phyloP scores from a whole-genome alignment of 1,140 invertebrate genomes.

The Brachionus rotundiformis region DNA sequence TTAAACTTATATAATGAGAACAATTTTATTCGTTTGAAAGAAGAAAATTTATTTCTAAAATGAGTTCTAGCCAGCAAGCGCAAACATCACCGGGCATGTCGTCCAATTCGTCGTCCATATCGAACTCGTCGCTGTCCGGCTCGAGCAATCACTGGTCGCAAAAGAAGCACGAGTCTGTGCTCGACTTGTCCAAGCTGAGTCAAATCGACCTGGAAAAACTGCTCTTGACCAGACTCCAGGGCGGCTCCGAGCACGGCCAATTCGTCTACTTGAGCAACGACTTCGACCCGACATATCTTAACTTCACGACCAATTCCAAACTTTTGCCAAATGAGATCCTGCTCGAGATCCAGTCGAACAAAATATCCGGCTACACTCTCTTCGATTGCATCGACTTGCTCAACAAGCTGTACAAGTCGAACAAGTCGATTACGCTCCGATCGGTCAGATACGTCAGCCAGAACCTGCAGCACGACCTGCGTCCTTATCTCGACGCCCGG shows the following conservation, averaged over 20 bases:
- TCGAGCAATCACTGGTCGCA: conserved; percentile 38
- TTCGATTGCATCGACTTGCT: conserved; percentile 9
- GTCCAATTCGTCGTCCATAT: conserved; percentile 23
- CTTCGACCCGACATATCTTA: background rate
- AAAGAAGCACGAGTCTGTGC: conserved; percentile 18
- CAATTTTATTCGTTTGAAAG: background rate
- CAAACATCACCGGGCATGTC: background rate
- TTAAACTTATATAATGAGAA: background rate
- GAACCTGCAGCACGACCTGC: conserved; percentile 63
- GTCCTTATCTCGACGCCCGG: conserved; percentile 69
- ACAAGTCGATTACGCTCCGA: background rate
- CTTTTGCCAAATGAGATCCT: background rate
- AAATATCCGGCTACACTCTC: conserved; percentile 41
- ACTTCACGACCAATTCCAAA: background rate
- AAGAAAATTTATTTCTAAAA: background rate
- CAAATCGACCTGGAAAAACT: conserved; percentile 30
- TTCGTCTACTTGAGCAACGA: background rate
- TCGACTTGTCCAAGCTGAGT: conserved; percentile 6
- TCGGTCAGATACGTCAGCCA: background rate
- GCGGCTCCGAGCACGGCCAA: conserved; percentile 48
- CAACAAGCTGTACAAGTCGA: background rate
- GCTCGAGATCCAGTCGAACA: conserved; percentile 22
- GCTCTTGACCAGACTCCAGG: background rate
- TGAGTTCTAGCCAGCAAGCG: conserved; percentile 2
- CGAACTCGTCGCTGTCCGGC: background rate